phyloP scores from a whole-genome alignment of 2,113 vertebrate species.

The Chaetura pelagica region DNA sequence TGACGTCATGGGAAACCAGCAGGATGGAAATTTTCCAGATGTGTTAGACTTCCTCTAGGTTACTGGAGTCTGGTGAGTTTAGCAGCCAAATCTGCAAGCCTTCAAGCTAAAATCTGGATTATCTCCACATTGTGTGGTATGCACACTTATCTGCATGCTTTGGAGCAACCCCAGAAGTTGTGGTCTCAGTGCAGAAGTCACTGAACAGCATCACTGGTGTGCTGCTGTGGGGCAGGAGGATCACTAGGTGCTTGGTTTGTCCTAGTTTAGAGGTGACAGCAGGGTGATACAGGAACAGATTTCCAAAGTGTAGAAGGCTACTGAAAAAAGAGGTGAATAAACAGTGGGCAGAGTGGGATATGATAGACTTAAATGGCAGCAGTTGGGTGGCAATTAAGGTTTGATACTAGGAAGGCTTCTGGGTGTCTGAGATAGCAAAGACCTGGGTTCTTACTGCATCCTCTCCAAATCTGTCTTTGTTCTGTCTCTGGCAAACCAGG shows the following conservation, averaged over 20 bases:
- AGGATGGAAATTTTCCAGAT: constrained; percentile 9
- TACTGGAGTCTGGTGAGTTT: neutral
- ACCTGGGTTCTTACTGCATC: neutral
- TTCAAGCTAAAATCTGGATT: neutral
- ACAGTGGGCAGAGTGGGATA: neutral
- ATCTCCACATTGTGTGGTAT: accelerated
- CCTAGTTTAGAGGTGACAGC: neutral
- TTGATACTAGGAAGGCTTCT: neutral
- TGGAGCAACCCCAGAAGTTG: neutral
- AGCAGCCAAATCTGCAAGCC: neutral
- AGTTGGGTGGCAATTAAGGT: accelerated
- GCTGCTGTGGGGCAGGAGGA: neutral
- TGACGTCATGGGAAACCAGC: neutral
- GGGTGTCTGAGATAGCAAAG: neutral
- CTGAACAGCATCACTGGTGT: neutral
- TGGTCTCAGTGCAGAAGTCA: neutral
- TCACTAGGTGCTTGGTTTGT: neutral
- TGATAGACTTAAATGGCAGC: neutral
- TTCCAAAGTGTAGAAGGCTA: neutral
- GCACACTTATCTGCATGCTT: accelerated
- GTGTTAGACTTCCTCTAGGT: neutral
- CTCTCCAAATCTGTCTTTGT: neutral
- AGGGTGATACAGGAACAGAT: neutral
- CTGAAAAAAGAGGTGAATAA: neutral
- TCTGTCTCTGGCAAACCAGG: neutral